phyloP scores from a whole-genome alignment of 2,888 invertebrate species.

The Drosophila prostipennis region DNA sequence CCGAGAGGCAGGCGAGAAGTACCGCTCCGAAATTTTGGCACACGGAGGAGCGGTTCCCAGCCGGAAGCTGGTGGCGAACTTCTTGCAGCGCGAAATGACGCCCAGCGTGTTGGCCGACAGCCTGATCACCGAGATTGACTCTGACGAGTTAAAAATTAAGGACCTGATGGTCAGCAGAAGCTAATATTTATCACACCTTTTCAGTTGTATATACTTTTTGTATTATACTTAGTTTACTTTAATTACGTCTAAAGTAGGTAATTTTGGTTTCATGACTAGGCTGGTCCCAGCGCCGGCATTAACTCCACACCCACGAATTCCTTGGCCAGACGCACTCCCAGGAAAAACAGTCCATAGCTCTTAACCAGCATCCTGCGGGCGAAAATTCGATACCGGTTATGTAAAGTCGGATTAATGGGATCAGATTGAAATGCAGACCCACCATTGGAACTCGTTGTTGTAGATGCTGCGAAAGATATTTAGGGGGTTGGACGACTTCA shows the following conservation, averaged over 20 bases:
- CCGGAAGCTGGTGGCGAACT: conserved; percentile 90
- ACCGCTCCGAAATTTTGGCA: conserved; percentile 90
- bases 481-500: conserved; percentile 86
- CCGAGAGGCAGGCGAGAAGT: conserved; percentile 91
- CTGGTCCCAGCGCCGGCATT: conserved; percentile 86
- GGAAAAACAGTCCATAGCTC: conserved; percentile 90
- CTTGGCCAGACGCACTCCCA: conserved; percentile 91
- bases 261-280: conserved; percentile 39
- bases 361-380: conserved; percentile 90
- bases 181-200: conserved; percentile 31
- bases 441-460: conserved; percentile 92
- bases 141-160: conserved; percentile 85
- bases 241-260: conserved; percentile 46
- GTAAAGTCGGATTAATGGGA: conserved; percentile 1
- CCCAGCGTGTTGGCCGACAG: conserved; percentile 91
- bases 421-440: conserved; percentile 72
- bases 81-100: conserved; percentile 90
- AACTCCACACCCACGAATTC: conserved; percentile 91
- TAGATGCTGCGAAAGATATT: conserved; percentile 88
- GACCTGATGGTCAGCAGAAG: conserved; percentile 68
- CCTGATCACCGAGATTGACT: conserved; percentile 90
- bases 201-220: conserved; percentile 50
- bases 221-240: conserved; percentile 64
- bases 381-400: background rate
- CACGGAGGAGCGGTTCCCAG: conserved; percentile 96